phyloP scores from a whole-genome alignment of 2,888 invertebrate genomes.

The Dichetophora obliterata region DNA sequence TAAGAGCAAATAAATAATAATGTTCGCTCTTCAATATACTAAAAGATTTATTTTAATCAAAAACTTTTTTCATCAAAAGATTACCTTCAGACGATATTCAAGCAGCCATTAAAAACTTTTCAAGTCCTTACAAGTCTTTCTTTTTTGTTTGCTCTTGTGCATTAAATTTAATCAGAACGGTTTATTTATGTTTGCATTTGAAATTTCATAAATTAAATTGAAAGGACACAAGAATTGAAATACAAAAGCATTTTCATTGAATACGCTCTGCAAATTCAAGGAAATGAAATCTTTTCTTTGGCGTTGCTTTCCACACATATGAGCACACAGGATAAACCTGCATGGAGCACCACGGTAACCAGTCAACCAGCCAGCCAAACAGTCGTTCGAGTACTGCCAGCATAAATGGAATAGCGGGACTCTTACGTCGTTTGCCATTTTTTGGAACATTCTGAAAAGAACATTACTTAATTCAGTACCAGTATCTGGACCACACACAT shows the following conservation, averaged over 20 bases:
- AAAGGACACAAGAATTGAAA: constrained; percentile 18
- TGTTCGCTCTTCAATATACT: not conserved
- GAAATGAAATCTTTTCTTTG: constrained; percentile 13
- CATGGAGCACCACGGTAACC: not conserved
- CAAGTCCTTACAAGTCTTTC: too few relatives aligned
- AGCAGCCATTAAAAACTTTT: not conserved
- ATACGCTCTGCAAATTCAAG: constrained; percentile 1
- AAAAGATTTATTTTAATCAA: constrained; percentile 3
- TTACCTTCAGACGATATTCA: not conserved
- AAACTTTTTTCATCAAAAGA: not conserved
- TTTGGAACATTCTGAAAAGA: not conserved
- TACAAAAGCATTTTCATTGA: not conserved
- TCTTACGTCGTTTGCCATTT: not conserved
- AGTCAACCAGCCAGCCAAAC: too few relatives aligned
- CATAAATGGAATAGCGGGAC: constrained; percentile 1
- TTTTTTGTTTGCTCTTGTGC: not conserved
- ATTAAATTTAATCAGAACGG: not conserved
- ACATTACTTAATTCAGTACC: constrained; percentile 11
- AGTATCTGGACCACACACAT: not conserved
- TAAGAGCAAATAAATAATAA: constrained; percentile 15
- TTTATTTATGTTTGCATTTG: constrained; percentile 8
- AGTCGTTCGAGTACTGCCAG: not conserved
- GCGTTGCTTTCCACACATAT: constrained; percentile 32
- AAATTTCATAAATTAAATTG: constrained; percentile 33
- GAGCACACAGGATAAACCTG: constrained; percentile 4